Base-by-base conservation (phyloP, 2,888 invertebrate genomes). In the Caenorhabditis sp. region DNA sequence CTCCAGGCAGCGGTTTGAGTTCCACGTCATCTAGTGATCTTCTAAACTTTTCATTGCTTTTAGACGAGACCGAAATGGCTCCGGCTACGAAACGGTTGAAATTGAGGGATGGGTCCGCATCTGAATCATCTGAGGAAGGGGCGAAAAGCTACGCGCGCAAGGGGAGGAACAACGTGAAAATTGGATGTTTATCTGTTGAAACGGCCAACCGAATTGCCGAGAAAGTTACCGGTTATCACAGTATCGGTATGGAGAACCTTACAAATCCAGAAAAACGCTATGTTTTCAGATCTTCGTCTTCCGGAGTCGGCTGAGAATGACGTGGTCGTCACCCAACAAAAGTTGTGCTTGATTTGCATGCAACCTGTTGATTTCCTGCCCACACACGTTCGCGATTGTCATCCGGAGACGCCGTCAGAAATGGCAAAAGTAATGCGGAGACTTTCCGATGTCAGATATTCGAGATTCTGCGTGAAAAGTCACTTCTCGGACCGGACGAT, bases 341-440 rank as follows among this genome's bases (percentile, higher is more conserved):
- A 32, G 24, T 15, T 50, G 2, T 50, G 50, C 11, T n/a, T 50
- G 50, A 50, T 32, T 15, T 50, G 50, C 32, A 17, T 50, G 30
- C 2, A 50, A 9, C 50, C 50, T 3, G 20, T 32, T 15, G 32
- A 27, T 30, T 50, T 50, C 22, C n/a, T 50, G 17, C 15, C 27
- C 5, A 27, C 30, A 15, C 50, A 50, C 17, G 30, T 27, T 20
- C 32, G 24, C 11, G 20, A 50, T 3, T 20, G 8, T 15, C 50
- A 50, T 30, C 30, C 50, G 9, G 30, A 50, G 5, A 11, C 17
- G 50, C 15, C 22, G 8, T 27, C 32, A 2, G 24, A 27, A 30
- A 15, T 22, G 7, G 15, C 13, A 3, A 32, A 32, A 50, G 32
- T 50, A 15, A 30, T 50, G 30, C 11, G 50, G 11, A 17, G 50